Evolutionary conservation across 2,113 vertebrate species (phyloP), one percentile per base, ranked within the genome.

Genomic region (Collichthys lucidus): DNA sequence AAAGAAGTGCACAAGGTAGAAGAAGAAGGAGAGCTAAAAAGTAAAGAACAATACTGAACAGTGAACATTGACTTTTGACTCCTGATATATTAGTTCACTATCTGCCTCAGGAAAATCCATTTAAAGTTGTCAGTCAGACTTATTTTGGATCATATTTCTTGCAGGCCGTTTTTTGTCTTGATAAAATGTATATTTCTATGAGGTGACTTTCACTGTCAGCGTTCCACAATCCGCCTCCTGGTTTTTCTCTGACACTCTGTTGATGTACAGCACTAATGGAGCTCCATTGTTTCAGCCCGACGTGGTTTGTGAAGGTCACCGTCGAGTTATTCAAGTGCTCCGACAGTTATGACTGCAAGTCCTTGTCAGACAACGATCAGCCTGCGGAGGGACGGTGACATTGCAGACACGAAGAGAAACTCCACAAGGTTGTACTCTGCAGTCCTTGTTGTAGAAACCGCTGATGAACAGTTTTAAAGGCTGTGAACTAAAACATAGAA

Each of bases 301-400:
- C 31, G 20, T 7, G n/a, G 56, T 53, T 50, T 14, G 59, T 49
- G 82, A 83, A 88, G 89, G 89, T 83, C 89, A 35, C 17, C 8
- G 31, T 16, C 4, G 52, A 81, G 50, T 76, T 68, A 52, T 69
- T 82, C 55, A 76, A 69, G 15, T 68, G 68, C 60, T 49, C 62
- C 64, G 84, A 74, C 84, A 64, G 84, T 69, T 86, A 66, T 62
- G 71, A 78, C 83, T 49, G 55, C 1, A 59, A 80, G 84, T 81
- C 77, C 73, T 78, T 47, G 76, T 80, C 76, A 74, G 40, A 56
- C 47, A 46, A 14, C 3, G 52, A 61, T 57, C 42, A 2, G 68
- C 79, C 63, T 1, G 35, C 29, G 3, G 19, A 75, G 59, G 64
- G 40, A 62, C 26, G 10, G 29, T 20, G 15, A 16, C 22, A 31